A percentile compares a stretch with the other conserved stretches of the same genome.
phyloP scores from a whole-genome alignment of 2,113 vertebrate genomes.

The Murina feae region DNA sequence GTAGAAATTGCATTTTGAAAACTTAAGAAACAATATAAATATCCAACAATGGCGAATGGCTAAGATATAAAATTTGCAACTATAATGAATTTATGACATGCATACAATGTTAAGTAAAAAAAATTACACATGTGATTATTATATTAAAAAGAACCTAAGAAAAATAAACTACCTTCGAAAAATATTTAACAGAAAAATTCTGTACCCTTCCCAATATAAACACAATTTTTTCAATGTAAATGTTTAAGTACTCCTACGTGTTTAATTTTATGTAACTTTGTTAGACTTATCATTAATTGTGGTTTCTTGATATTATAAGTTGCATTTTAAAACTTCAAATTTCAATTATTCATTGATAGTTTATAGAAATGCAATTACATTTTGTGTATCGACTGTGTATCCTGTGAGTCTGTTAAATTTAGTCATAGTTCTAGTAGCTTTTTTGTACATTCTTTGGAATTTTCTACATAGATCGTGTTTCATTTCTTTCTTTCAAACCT shows the following conservation, averaged over 20 bases:
- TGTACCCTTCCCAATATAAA: background rate
- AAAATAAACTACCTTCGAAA: conserved; percentile 18
- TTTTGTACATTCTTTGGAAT: background rate
- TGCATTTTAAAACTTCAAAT: background rate
- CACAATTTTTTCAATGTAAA: background rate
- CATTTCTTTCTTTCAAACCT: background rate
- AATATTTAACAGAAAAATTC: background rate
- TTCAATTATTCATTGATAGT: background rate
- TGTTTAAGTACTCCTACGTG: background rate
- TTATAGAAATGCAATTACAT: background rate
- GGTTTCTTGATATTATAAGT: background rate
- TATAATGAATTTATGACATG: background rate
- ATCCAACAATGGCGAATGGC: background rate
- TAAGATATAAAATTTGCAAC: background rate
- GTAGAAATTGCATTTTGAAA: background rate
- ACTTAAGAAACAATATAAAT: background rate
- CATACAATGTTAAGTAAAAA: background rate
- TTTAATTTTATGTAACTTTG: background rate
- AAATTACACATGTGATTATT: background rate
- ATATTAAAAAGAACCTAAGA: background rate
- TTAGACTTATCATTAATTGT: background rate
- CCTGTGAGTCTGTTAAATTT: background rate
- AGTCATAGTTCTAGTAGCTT: background rate
- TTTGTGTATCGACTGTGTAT: background rate
- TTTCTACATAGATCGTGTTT: background rate